Conservation (phyloP, 2,888 invertebrate species). For the Andrena bucephala region DNA sequence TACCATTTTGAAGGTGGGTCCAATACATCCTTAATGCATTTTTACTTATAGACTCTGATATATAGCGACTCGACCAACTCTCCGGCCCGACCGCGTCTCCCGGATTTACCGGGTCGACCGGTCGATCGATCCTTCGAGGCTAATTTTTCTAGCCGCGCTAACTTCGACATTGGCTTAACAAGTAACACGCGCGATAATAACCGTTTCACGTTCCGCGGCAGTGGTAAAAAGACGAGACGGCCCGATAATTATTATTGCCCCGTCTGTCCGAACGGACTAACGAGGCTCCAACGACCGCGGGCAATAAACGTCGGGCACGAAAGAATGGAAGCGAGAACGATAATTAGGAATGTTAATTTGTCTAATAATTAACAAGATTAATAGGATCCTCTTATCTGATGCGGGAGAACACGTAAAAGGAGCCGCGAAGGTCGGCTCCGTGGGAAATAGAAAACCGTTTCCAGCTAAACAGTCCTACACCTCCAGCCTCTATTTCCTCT, state of each 20-base stretch:
- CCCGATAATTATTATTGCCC: slow-evolving; percentile 68
- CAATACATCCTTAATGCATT: no score
- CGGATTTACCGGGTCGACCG: no score
- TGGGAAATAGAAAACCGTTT: slow-evolving; percentile 52
- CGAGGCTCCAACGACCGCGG: slow-evolving; percentile 57
- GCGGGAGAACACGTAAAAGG: slow-evolving; percentile 46
- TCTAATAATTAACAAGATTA: slow-evolving; percentile 69
- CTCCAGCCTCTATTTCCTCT: not conserved
- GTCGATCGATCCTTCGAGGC: not conserved
- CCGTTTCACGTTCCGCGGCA: slow-evolving; percentile 46
- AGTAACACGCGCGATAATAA: slow-evolving; percentile 60
- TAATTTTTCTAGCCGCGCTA: slow-evolving; percentile 24
- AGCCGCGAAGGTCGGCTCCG: slow-evolving; percentile 61
- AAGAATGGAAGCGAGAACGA: slow-evolving; percentile 63
- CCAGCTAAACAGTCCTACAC: not conserved
- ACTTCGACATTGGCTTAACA: slow-evolving; percentile 53
- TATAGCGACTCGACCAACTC: no score
- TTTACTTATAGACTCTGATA: no score
- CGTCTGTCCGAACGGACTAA: slow-evolving; percentile 59
- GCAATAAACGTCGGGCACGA: slow-evolving; percentile 61
- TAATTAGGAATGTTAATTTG: slow-evolving; percentile 70
- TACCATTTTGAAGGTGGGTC: no score
- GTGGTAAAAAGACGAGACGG: slow-evolving; percentile 60
- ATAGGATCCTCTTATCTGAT: slow-evolving; percentile 66
- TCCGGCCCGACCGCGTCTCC: no score